Base-by-base conservation (phyloP, 2,888 invertebrate species). In the Phania funesta region DNA sequence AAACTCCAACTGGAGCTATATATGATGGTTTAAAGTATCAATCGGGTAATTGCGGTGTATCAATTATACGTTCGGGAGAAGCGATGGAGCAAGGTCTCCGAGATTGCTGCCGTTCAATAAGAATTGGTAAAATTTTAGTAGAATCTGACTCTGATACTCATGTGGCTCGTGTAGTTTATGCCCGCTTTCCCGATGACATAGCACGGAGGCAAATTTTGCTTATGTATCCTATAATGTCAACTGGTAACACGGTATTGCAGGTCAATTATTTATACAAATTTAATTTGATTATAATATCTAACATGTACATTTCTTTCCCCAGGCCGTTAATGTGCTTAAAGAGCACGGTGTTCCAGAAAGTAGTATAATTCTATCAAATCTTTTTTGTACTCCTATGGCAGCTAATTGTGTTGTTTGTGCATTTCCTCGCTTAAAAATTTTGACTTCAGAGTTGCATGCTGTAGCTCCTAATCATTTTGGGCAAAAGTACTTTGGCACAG, bases 201-300 rank as follows among this genome's bases (percentile, higher is more conserved):
- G 93, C 96, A 0, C 93, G 94, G 67, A 93, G 99, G 86, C 95
- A 95, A 87, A 98, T 99, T 46, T 92, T 99, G 52, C 93, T 99
- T 3, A 98, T 99, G 97, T 99, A 99, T 91, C 99, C 99, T 9
- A 99, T 99, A 75, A 98, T 99, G 97, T 98, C 98, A 83, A 98
- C 98, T 0, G 99, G 99, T 1, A 99, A 98, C 90, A 99, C 99
- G 54, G 98, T 99, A 6, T 95, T 94, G 86, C 94, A 95, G 92
- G 93, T 93, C 80, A 67, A 52, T 56, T 29, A 2, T 38, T 1
- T 41, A 46, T 35, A n/a, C 7, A 18, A 24, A 18, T 8, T 5
- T 18, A 11, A 52, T 44, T 9, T 29, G 6, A 8, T 16, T 13
- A 22, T 1, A 52, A 22, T 11, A 48, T 20, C 13, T 13, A 24